These are phyloP conservation scores for Anorthoa munda DNA, from an alignment of 2,888 invertebrate genomes.

Conservation along the genomic window DNA sequence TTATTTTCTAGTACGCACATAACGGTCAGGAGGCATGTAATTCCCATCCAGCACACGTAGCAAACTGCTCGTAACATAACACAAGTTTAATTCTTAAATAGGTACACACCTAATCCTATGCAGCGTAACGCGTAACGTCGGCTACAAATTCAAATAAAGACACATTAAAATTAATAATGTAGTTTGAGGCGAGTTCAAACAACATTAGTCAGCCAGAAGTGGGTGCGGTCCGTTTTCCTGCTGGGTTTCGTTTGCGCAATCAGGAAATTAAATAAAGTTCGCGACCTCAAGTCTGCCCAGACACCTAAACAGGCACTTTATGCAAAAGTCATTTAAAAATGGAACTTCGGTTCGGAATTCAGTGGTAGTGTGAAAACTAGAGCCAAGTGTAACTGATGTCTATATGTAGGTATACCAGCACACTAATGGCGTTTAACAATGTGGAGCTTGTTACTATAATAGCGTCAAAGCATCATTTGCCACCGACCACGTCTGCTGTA, in stretches of 20 bases:
- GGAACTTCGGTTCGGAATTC: slow-evolving; percentile 27
- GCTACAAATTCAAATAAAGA: slow-evolving; percentile 73
- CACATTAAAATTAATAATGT: slow-evolving; percentile 74
- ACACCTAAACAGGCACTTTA: slow-evolving; percentile 56
- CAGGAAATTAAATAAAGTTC: slow-evolving; percentile 84
- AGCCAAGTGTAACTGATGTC: not conserved
- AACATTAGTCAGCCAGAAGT: slow-evolving; percentile 70
- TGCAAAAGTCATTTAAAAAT: slow-evolving; percentile 46
- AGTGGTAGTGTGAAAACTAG: slow-evolving; percentile 3
- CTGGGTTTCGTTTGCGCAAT: slow-evolving; percentile 81
- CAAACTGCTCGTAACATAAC: slow-evolving; percentile 62
- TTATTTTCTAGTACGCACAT: slow-evolving; percentile 36
- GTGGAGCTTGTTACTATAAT: slow-evolving; percentile 21
- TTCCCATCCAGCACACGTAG: slow-evolving; percentile 61
- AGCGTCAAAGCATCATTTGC: slow-evolving; percentile 22
- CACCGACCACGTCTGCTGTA: slow-evolving; percentile 14
- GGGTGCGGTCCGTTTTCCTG: slow-evolving; percentile 70
- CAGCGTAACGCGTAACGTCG: slow-evolving; percentile 57
- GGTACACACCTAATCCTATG: slow-evolving; percentile 62
- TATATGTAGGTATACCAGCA: not conserved
- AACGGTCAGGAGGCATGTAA: slow-evolving; percentile 43
- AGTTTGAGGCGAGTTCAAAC: slow-evolving; percentile 73
- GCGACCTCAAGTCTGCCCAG: slow-evolving; percentile 67
- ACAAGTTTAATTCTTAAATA: slow-evolving; percentile 67
- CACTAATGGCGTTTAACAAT: slow-evolving; percentile 17